These are phyloP conservation scores for Harpegnathos saltator DNA, from an alignment of 1,140 invertebrate species.

Conservation along the genomic window DNA sequence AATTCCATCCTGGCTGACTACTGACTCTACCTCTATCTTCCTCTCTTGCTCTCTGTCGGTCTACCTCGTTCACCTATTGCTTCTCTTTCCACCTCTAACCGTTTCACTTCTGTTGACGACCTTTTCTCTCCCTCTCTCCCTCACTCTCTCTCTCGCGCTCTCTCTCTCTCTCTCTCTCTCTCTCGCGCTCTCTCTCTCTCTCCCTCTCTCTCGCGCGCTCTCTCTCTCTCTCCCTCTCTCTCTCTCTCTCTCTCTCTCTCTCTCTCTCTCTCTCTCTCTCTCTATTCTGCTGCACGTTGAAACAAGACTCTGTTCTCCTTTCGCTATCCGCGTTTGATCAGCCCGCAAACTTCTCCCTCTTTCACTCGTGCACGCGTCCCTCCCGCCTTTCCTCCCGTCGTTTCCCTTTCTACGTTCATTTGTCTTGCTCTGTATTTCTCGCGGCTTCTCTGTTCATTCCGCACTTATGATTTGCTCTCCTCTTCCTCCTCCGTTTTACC, in stretches of 20 bases:
- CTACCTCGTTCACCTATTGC: slow-evolving; percentile 28
- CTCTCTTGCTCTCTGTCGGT: slow-evolving; percentile 54
- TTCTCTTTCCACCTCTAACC: slow-evolving; percentile 40
- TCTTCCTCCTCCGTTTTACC: background rate
- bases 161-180: too few species aligned
- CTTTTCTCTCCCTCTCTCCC: slow-evolving; percentile 36
- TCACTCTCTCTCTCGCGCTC: slow-evolving; percentile 12
- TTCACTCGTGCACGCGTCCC: background rate
- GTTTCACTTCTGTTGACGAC: slow-evolving; percentile 26
- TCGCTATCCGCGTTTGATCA: slow-evolving; percentile 34
- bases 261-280: slow-evolving; percentile 5
- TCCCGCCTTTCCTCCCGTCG: slow-evolving; percentile 15
- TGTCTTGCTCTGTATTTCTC: slow-evolving; percentile 62
- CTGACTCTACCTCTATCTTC: slow-evolving; percentile 72
- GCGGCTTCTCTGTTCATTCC: slow-evolving; percentile 14
- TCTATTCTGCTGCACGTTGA: background rate
- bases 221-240: slow-evolving; percentile 31
- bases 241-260: slow-evolving; percentile 12
- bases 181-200: slow-evolving; percentile 39
- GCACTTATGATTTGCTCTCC: slow-evolving; percentile 24
- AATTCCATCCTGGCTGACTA: slow-evolving; percentile 84
- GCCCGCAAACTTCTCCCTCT: slow-evolving; percentile 18
- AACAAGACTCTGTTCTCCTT: slow-evolving; percentile 9
- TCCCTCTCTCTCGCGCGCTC: slow-evolving; percentile 11
- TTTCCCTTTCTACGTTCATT: slow-evolving; percentile 25